Percentiles rank a stretch among this genome's conserved stretches.
phyloP scores from a whole-genome alignment of 2,797 vertebrate species.

The Knipowitschia caucasica region DNA sequence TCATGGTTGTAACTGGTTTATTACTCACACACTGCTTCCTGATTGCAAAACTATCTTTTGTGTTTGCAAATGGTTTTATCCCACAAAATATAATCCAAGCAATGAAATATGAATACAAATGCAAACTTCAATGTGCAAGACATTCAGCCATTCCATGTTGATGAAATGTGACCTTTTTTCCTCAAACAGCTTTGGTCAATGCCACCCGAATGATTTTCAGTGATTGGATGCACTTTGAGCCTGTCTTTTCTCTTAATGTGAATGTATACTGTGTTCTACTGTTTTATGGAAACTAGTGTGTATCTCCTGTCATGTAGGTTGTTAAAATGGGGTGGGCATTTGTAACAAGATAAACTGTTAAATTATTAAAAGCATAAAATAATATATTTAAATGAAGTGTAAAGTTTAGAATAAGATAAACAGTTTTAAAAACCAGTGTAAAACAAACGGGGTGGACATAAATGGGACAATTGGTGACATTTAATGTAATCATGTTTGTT shows the following conservation, averaged over 20 bases:
- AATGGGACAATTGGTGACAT: conserved; percentile 86
- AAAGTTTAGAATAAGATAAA: conserved; percentile 94
- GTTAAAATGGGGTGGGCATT: conserved; percentile 77
- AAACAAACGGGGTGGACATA: conserved; percentile 82
- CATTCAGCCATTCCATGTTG: conserved; percentile 21
- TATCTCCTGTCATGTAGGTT: conserved; percentile 59
- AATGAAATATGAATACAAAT: no score
- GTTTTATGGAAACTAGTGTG: conserved; percentile 62
- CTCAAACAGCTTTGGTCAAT: conserved; percentile 73
- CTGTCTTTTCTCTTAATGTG: conserved; percentile 49
- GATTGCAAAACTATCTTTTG: no score
- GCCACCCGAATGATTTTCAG: conserved; percentile 37
- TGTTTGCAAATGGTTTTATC: no score
- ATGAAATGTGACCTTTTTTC: conserved; percentile 15
- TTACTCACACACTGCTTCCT: no score
- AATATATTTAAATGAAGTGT: conserved; percentile 84
- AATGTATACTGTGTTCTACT: conserved; percentile 50
- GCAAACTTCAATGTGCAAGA: no score
- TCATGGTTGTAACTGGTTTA: no score
- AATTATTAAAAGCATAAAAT: conserved; percentile 85
- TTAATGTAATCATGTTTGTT: conserved; percentile 91
- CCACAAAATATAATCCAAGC: no score
- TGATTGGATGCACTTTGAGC: conserved; percentile 51
- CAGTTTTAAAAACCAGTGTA: conserved; percentile 52
- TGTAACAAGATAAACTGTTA: conserved; percentile 79